These are phyloP conservation scores for Bothrops jararaca DNA, from an alignment of 2,113 vertebrate species.

Conservation along the genomic window DNA sequence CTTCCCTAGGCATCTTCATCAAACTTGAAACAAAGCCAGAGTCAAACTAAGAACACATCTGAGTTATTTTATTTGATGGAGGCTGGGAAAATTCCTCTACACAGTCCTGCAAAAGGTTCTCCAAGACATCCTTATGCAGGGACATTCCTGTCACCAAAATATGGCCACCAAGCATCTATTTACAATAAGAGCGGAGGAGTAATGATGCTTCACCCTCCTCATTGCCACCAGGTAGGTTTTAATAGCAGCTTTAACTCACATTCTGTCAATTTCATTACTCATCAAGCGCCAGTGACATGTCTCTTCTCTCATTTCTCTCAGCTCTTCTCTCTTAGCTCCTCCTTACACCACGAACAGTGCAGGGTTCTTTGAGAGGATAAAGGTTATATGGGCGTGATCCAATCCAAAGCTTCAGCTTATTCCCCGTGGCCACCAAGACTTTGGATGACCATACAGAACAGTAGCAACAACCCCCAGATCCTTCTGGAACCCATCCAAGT, in stretches of 20 bases:
- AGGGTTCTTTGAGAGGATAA: neutral
- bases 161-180: neutral
- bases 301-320: neutral
- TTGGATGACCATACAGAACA: neutral
- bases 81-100: neutral
- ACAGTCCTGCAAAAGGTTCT: neutral
- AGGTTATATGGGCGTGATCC: neutral
- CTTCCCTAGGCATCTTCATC: neutral
- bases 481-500: neutral
- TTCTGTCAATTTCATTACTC: neutral
- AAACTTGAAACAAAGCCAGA: neutral
- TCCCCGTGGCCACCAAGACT: neutral
- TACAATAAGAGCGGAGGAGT: neutral
- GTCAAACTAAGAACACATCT: neutral
- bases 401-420: neutral
- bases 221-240: neutral
- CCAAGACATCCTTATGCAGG: neutral
- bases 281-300: neutral
- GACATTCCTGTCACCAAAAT: neutral
- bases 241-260: neutral
- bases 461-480: neutral
- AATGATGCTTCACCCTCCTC: neutral
- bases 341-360: neutral
- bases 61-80: neutral
- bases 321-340: neutral